Percentiles rank a stretch among this genome's conserved stretches.
Evolutionary conservation across 2,113 vertebrate species (phyloP).

Genomic region (Tretioscincus oriximinensis): DNA sequence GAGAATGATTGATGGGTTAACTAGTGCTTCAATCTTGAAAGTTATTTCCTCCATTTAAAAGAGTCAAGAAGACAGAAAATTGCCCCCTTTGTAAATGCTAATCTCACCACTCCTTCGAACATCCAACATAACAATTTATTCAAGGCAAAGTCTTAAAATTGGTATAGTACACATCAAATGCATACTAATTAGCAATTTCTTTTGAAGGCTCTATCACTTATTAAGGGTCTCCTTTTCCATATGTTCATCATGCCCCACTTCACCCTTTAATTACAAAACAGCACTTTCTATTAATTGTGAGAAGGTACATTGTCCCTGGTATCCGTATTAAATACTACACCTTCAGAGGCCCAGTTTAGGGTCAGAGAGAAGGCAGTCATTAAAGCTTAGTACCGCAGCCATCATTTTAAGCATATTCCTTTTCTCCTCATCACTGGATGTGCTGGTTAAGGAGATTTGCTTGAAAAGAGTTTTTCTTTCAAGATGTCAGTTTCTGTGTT

Average conservation of each 20-base stretch:
- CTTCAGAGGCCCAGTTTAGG: slow-evolving; percentile 67
- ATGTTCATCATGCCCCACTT: slow-evolving; percentile 77
- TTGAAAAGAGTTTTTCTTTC: slow-evolving; percentile 43
- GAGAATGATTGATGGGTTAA: slow-evolving; percentile 90
- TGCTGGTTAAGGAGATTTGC: slow-evolving; percentile 15
- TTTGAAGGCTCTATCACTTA: slow-evolving; percentile 74
- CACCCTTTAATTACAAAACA: slow-evolving; percentile 75
- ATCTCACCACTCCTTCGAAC: slow-evolving; percentile 76
- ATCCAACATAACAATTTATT: slow-evolving; percentile 76
- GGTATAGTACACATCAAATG: slow-evolving; percentile 75
- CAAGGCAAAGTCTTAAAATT: slow-evolving; percentile 79
- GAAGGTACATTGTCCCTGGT: slow-evolving; percentile 66
- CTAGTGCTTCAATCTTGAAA: slow-evolving; percentile 82
- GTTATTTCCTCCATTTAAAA: slow-evolving; percentile 89
- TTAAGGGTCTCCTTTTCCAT: slow-evolving; percentile 75
- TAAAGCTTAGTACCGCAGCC: slow-evolving; percentile 42
- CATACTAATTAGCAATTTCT: slow-evolving; percentile 78
- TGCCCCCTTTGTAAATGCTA: slow-evolving; percentile 79
- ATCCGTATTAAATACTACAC: slow-evolving; percentile 64
- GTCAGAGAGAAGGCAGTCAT: slow-evolving; percentile 52
- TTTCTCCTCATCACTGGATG: slow-evolving; percentile 7
- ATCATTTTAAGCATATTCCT: slow-evolving; percentile 49
- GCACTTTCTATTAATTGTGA: slow-evolving; percentile 69
- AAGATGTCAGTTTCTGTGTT: slow-evolving; percentile 25
- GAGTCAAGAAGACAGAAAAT: slow-evolving; percentile 82